Percentiles rank a stretch among this genome's conserved stretches.
These are phyloP conservation scores for Camarhynchus parvulus DNA, from an alignment of 2,113 vertebrate genomes.

Conservation along the genomic window DNA sequence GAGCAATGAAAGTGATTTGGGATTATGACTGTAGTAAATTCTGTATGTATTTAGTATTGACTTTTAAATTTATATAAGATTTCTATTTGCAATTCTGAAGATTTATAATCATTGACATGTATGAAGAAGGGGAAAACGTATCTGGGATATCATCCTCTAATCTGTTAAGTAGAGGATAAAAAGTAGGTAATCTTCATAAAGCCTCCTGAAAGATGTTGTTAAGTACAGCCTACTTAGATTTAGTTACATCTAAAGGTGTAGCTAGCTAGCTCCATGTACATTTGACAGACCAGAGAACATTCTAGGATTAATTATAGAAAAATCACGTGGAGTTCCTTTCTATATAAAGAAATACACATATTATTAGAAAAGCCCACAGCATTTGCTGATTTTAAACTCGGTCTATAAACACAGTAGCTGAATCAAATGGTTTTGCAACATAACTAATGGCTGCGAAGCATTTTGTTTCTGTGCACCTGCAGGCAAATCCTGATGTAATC, in stretches of 20 bases:
- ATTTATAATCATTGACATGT: background rate
- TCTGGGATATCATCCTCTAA: constrained; percentile 11
- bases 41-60: background rate
- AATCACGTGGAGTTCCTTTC: background rate
- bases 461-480: background rate
- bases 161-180: background rate
- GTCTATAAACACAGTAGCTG: background rate
- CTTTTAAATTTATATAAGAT: background rate
- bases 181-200: background rate
- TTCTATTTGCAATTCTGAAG: background rate
- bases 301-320: background rate
- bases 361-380: background rate
- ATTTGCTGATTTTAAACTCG: background rate
- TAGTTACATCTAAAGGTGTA: background rate
- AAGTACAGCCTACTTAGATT: background rate
- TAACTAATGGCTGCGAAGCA: background rate
- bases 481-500: background rate
- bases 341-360: background rate
- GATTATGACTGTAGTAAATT: background rate
- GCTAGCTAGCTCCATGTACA: background rate
- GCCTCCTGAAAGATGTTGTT: background rate
- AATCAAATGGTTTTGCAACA: background rate
- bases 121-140: background rate
- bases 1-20: background rate
- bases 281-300: background rate